Evolutionary conservation across 2,113 vertebrate genomes (phyloP), one percentile per base, ranked within the genome.

Genomic region (Petroica traversi): DNA sequence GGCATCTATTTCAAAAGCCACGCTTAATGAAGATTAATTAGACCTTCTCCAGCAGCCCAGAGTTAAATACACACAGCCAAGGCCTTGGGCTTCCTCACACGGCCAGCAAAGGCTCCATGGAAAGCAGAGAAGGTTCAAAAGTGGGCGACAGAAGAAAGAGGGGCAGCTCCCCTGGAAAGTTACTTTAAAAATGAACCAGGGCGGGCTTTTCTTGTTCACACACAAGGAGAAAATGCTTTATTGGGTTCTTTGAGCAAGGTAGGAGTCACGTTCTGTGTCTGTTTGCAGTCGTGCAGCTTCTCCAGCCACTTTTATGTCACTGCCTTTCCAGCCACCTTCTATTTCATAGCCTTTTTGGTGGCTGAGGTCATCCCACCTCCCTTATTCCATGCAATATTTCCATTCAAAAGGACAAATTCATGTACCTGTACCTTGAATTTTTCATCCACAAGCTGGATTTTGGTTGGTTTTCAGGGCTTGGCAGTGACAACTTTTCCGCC

Each of bases 11-110:
- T 97, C 92, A 92, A 97, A 97, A 93, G 92, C 18, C 81, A 72
- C 89, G 18, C 59, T 3, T 97, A 97, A 97, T 97, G 95, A 97
- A 97, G 97, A 97, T 97, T 97, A 97, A 97, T 97, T 97, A 95
- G 96, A 43, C 88, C 46, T 92, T 76, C 81, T 76, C 43, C 64
- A 76, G 86, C 7, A 6, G 92, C 73, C 91, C 66, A 12, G 89
- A 93, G 95, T 88, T 93, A 97, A 97, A 92, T 71, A 92, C 76
- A 86, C 89, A 59, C 68, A 87, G 57, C 52, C 68, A 86, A 77
- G 82, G 88, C 92, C 91, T 91, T 55, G 10, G 81, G 71, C 84
- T 92, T 94, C 92, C 88, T 94, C 34, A 8, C 13, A 2, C 25
- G 3, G 31, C 52, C 86, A 15, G 48, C 20, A 78, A 78, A 81